Conservation (phyloP, 2,797 vertebrate genomes). For the Pygocentrus nattereri region DNA sequence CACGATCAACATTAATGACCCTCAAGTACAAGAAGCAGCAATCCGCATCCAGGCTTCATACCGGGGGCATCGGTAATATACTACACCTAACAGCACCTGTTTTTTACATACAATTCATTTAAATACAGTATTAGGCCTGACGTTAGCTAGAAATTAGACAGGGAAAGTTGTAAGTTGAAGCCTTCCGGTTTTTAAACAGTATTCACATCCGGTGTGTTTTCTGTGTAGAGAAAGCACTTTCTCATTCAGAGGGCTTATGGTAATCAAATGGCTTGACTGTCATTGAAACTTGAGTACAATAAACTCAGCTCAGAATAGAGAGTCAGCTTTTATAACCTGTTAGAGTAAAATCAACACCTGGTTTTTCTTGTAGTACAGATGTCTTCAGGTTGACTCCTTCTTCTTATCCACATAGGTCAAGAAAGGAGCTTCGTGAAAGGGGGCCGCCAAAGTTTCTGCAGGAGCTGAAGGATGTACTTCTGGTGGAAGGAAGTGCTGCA, state of each 20-base stretch:
- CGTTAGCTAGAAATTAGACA: not conserved
- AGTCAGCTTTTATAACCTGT: too few species aligned
- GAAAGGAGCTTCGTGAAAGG: conserved; percentile 73
- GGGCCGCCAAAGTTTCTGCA: conserved; percentile 74
- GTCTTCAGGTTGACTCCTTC: not conserved
- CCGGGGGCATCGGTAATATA: conserved; percentile 69
- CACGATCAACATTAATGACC: conserved; percentile 74
- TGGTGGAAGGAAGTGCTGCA: conserved; percentile 75
- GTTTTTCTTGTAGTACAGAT: not conserved
- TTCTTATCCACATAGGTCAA: conserved; percentile 62
- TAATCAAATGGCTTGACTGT: too few species aligned
- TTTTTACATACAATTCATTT: not conserved
- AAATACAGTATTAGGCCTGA: not conserved
- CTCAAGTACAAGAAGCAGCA: conserved; percentile 75
- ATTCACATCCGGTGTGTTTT: conserved; percentile 19
- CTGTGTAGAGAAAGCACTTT: not conserved
- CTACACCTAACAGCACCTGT: not conserved
- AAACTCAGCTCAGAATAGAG: too few species aligned
- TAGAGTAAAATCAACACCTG: not conserved
- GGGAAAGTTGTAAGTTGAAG: too few species aligned
- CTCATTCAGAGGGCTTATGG: too few species aligned
- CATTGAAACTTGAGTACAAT: too few species aligned
- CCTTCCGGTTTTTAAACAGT: not conserved
- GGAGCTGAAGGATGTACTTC: conserved; percentile 73
- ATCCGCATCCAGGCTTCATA: conserved; percentile 80